Base-by-base conservation (phyloP, 2,797 vertebrate genomes). In the Poecilia picta region DNA sequence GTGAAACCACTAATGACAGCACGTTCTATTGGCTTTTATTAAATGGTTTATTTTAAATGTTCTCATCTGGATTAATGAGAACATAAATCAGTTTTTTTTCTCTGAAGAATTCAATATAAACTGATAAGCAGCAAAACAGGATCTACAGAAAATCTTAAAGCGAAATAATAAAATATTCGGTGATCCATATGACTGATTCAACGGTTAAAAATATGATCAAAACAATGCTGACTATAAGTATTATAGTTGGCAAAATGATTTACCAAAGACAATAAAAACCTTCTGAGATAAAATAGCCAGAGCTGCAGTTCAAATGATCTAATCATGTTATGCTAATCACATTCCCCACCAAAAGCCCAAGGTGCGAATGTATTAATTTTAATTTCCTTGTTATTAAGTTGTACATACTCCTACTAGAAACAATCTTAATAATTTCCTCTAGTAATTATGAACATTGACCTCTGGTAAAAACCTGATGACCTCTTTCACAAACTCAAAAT, bases 261-360 rank as follows among this genome's bases (percentile, higher is more conserved):
- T 79, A 25, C 31, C 7, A 3, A 25, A 15, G 25, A 36, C 87
- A 80, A 91, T 91, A 88, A 88, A 88, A 80, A 31, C 80, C 28
- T 77, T 81, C 72, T 77, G 85, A 84, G 74, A 85, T 75, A 33
- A 83, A 73, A 83, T 77, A 79, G 77, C 66, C 41, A 53, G 18
- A 59, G 8, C 74, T 51, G 80, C 53, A 78, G 84, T 80, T 85
- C 80, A 79, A 77, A 81, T 81, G 77, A 77, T 83, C 82, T 85
- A 87, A 89, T 92, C 75, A 80, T 57, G 57, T 84, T 85, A 77
- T 80, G 76, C 49, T 83, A 85, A 77, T 89, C 71, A 77, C 45
- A 80, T 79, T 79, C 80, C 33, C 18, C 15, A 76, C 77, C 70
- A 55, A 49, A 64, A 62, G 51, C 80, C 70, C 7, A 25, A 5